Conservation (phyloP, 2,888 invertebrate species). For the Andrena hattorfiana region DNA sequence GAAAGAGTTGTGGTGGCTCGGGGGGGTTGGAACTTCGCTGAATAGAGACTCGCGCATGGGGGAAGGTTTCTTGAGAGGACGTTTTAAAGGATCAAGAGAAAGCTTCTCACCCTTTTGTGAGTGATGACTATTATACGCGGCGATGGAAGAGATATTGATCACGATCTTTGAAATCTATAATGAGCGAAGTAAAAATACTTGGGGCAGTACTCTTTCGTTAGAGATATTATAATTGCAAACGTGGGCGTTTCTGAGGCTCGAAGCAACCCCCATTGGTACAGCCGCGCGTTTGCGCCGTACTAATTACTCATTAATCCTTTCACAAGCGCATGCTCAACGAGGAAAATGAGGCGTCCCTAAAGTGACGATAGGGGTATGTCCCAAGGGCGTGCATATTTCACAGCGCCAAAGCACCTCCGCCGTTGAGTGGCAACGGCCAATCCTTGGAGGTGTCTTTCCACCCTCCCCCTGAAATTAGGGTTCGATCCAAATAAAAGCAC, state of each 20-base stretch:
- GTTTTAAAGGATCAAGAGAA: too few species aligned
- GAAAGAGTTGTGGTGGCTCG: neutral
- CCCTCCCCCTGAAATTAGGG: too few species aligned
- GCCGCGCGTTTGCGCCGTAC: constrained; percentile 64
- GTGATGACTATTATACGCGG: too few species aligned
- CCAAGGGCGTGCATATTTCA: neutral
- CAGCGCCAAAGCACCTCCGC: neutral
- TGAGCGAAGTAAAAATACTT: too few species aligned
- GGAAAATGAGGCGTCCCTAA: neutral
- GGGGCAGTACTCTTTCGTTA: neutral
- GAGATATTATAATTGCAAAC: too few species aligned
- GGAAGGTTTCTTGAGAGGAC: neutral
- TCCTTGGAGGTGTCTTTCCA: too few species aligned
- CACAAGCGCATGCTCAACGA: constrained; percentile 63
- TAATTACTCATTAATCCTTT: constrained; percentile 78
- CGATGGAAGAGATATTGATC: too few species aligned
- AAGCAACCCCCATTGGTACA: constrained; percentile 28
- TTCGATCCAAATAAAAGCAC: too few species aligned
- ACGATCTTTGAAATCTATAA: too few species aligned
- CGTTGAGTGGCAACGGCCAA: too few species aligned
- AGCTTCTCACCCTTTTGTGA: neutral
- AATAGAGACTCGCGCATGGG: neutral
- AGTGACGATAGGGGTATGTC: neutral
- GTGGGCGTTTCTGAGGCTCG: constrained; percentile 18
- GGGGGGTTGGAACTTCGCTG: neutral